Evolutionary conservation across 35 echinoderm and acorn worm genomes (phyloP), one percentile per base, ranked within the genome.

Genomic region (Anneissia japonica): DNA sequence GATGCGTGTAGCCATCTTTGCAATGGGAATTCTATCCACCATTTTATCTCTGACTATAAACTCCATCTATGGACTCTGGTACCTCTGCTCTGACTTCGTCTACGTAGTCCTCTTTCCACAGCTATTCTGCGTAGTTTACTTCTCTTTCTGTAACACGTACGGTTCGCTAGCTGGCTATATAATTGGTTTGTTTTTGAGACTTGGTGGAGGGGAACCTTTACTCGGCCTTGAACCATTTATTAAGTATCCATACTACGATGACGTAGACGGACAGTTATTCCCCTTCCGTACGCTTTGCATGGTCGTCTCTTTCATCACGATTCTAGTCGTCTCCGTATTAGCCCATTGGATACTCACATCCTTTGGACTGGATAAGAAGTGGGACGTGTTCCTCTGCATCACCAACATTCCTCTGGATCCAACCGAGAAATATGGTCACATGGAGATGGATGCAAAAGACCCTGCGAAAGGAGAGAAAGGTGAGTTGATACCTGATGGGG

Each of bases 31-130:
- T 39, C 56, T 93, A 12, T 92, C 96, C n/a, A 82, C 90, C 0
- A 34, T 91, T 12, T 82, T 99, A 7, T 92, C 92, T 6, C 76
- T 99, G 0, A 85, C 88, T 89, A 99, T 99, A 89, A 93, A 83
- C 37, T 94, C 96, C 16, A 92, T 99, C 39, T 99, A 99, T 32
- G 96, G 76, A 19, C 92, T 99, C 16, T 99, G 96, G 96, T 99
- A 91, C 77, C 87, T 99, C 33, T 99, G 96, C 79, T 94, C 96
- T 12, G 96, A 99, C 76, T 99, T 99, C 84, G 96, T 99, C 79
- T 99, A 87, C 35, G 96, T 99, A 12, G 87, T 99, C 12, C 79
- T 99, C 31, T 99, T 99, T 46, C 96, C 96, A 12, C 96, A 99
- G 43, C 86, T 99, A 32, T 99, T 99, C 73, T 99, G 96, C 32